Evolutionary conservation across 2,113 vertebrate species (phyloP).

Genomic region (Gasterosteus aculeatus): DNA sequence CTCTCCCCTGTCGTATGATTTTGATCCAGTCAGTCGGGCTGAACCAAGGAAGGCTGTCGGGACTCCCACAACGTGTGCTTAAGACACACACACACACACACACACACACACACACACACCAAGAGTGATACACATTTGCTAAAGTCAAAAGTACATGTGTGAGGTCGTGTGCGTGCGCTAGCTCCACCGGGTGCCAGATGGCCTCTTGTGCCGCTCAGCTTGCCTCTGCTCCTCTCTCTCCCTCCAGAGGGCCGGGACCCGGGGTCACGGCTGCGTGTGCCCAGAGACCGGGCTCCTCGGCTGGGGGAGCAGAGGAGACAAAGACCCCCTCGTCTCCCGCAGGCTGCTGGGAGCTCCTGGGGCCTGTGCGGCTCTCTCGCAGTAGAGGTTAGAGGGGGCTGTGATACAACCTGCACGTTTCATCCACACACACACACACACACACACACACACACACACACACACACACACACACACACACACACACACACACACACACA

Average conservation of each 20-base stretch:
- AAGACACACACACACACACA: constrained; percentile 25
- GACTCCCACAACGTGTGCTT: constrained; percentile 6
- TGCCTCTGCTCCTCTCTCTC: constrained; percentile 55
- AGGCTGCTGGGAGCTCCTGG: constrained; percentile 66
- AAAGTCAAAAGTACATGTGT: constrained; percentile 41
- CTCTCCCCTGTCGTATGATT: constrained; percentile 3
- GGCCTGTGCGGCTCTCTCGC: constrained; percentile 75
- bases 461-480: constrained; percentile 23
- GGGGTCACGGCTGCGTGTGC: constrained; percentile 66
- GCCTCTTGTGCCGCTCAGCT: constrained; percentile 71
- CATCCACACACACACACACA: neutral
- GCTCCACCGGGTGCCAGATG: constrained; percentile 78
- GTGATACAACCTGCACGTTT: constrained; percentile 57
- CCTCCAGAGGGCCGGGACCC: constrained; percentile 63
- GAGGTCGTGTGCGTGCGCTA: constrained; percentile 8
- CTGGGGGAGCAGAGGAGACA: constrained; percentile 69
- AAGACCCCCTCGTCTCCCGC: constrained; percentile 68
- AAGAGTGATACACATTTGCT: constrained; percentile 32
- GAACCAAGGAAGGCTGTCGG: constrained; percentile 15
- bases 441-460: too few relatives aligned
- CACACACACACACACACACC: constrained; percentile 4
- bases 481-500: neutral
- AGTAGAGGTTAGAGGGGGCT: constrained; percentile 77
- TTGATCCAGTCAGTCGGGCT: constrained; percentile 8
- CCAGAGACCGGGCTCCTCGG: constrained; percentile 76